These are phyloP conservation scores for Calyptommatus sinebrachiatus DNA, from an alignment of 2,113 vertebrate genomes.

Conservation along the genomic window DNA sequence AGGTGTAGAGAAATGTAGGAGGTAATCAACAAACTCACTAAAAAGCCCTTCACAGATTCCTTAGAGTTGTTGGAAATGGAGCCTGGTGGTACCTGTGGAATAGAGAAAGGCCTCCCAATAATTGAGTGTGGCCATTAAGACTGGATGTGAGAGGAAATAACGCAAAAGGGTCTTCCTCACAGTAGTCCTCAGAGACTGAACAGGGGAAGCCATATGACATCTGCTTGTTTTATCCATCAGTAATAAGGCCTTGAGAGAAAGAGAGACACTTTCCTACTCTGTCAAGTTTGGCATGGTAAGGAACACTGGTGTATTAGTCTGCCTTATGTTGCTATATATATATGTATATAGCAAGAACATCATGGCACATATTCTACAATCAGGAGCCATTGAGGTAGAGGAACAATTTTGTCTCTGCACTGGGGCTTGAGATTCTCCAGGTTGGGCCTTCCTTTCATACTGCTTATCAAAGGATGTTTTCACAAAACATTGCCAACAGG, in stretches of 20 bases:
- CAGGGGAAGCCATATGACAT: background rate
- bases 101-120: background rate
- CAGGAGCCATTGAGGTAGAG: too few relatives aligned
- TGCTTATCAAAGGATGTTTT: background rate
- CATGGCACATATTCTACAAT: too few relatives aligned
- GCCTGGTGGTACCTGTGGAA: background rate
- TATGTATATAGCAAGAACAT: too few relatives aligned
- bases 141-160: background rate
- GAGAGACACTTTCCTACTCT: too few relatives aligned
- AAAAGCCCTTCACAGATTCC: background rate
- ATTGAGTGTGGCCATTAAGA: background rate
- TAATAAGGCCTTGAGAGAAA: too few relatives aligned
- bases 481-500: background rate
- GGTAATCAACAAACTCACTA: background rate
- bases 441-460: background rate
- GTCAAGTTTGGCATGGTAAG: too few relatives aligned
- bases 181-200: background rate
- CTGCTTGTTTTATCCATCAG: too few relatives aligned
- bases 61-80: background rate
- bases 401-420: too few relatives aligned
- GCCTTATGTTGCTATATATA: background rate
- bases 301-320: background rate
- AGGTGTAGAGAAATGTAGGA: background rate
- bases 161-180: background rate
- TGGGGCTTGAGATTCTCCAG: too few relatives aligned